Evolutionary conservation across 2,797 vertebrate species (phyloP).

Genomic region (Ambastaia sidthimunki): DNA sequence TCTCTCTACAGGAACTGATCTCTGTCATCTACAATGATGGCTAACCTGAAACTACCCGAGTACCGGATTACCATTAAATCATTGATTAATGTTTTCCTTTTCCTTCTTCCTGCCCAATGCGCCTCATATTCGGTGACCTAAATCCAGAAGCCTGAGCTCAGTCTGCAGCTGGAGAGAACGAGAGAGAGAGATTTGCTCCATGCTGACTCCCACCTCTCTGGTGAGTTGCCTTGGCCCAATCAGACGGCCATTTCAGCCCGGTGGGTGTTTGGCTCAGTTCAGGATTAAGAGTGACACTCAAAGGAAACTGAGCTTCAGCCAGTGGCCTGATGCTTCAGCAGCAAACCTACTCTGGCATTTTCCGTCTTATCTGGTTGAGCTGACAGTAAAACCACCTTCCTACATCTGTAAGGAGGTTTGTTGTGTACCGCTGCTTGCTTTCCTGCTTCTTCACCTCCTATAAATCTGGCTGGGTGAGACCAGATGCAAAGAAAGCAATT

Average conservation of each 20-base stretch:
- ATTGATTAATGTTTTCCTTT: slow-evolving; percentile 47
- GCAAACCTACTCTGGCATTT: slow-evolving; percentile 25
- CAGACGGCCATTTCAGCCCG: slow-evolving; percentile 41
- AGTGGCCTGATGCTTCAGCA: slow-evolving; percentile 32
- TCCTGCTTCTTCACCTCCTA: slow-evolving; percentile 4
- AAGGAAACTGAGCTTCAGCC: slow-evolving; percentile 37
- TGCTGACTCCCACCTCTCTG: slow-evolving; percentile 21
- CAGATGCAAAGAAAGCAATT: slow-evolving; percentile 10
- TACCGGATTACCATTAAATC: slow-evolving; percentile 49
- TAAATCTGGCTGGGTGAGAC: slow-evolving; percentile 1
- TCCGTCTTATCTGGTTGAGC: slow-evolving; percentile 27
- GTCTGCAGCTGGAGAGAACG: slow-evolving; percentile 24
- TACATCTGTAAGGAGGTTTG: slow-evolving; percentile 45
- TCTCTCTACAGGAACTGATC: too few species aligned
- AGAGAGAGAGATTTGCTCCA: slow-evolving; percentile 6
- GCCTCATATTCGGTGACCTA: slow-evolving; percentile 40
- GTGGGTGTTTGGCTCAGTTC: slow-evolving; percentile 32
- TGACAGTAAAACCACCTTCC: slow-evolving; percentile 44
- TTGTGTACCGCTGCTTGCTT: slow-evolving; percentile 33
- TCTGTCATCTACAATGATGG: slow-evolving; percentile 16
- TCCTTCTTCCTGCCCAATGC: not conserved
- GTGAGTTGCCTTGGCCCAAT: slow-evolving; percentile 38
- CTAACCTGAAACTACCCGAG: slow-evolving; percentile 42
- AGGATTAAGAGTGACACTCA: slow-evolving; percentile 55
- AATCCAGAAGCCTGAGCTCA: slow-evolving; percentile 40